Conservation (phyloP, 2,888 invertebrate genomes). For the Drosophila acutilabella region DNA sequence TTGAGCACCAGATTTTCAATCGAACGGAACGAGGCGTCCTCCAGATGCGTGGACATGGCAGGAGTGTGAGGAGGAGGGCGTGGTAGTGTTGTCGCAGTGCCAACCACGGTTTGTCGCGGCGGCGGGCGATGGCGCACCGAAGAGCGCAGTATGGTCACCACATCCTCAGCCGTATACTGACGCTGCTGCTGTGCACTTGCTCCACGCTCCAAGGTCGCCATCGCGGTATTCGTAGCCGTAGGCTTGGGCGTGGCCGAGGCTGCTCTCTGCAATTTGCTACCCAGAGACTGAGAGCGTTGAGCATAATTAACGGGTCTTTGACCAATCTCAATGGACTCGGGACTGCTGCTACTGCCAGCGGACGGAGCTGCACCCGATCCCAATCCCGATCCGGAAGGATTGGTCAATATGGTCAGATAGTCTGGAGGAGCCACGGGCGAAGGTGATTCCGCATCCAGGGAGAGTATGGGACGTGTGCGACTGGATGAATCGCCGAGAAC, state of each 20-base stretch:
- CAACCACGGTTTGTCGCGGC: constrained; percentile 27
- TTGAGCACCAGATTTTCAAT: constrained; percentile 83
- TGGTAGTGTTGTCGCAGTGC: constrained; percentile 57
- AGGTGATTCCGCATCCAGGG: constrained; percentile 66
- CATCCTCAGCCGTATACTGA: constrained; percentile 83
- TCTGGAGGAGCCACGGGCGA: constrained; percentile 77
- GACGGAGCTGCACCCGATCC: constrained; percentile 8
- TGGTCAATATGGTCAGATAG: constrained; percentile 74
- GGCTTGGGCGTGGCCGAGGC: constrained; percentile 23
- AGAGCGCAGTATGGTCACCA: constrained; percentile 82
- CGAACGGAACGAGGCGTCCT: constrained; percentile 77
- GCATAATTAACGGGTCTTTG: constrained; percentile 63
- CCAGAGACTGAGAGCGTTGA: constrained; percentile 77
- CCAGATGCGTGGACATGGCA: constrained; percentile 66
- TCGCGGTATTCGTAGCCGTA: constrained; percentile 14
- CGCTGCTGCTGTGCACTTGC: constrained; percentile 37
- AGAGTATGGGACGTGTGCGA: constrained; percentile 66
- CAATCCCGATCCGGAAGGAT: constrained; percentile 56
- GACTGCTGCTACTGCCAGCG: constrained; percentile 55
- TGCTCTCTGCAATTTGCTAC: constrained; percentile 65
- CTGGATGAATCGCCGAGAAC: constrained; percentile 71
- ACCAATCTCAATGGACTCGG: constrained; percentile 74
- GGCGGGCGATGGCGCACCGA: constrained; percentile 69
- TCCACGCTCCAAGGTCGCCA: constrained; percentile 41
- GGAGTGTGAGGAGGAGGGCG: constrained; percentile 67